These are phyloP conservation scores for Siniperca obscura DNA, from an alignment of 2,797 vertebrate species.

Conservation along the genomic window DNA sequence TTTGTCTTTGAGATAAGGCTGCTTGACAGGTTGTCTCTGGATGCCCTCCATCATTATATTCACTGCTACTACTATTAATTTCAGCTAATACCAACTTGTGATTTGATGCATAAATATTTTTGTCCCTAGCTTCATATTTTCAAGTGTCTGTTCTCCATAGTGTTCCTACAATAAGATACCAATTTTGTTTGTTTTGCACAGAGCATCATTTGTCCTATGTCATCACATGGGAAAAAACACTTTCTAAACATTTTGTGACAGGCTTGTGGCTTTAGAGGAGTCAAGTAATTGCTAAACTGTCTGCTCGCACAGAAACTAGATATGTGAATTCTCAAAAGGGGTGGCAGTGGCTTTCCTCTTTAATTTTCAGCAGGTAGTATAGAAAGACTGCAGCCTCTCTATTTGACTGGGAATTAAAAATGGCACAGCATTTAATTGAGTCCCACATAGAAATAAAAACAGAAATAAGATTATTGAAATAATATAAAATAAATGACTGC, in stretches of 20 bases:
- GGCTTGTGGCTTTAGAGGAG: background rate
- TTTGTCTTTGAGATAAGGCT: background rate
- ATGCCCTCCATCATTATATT: background rate
- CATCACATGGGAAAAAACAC: background rate
- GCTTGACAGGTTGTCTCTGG: background rate
- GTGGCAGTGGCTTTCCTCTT: background rate
- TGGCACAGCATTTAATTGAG: conserved; percentile 26
- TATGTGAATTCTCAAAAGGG: background rate
- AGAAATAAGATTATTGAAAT: conserved; percentile 35
- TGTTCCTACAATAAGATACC: background rate
- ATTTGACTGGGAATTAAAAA: conserved; percentile 16
- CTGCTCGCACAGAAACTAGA: background rate
- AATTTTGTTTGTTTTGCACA: background rate
- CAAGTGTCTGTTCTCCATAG: background rate
- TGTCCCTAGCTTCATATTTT: background rate
- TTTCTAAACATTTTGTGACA: background rate
- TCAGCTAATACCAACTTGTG: background rate
- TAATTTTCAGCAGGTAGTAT: background rate
- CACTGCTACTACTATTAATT: background rate
- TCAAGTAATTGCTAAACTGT: background rate
- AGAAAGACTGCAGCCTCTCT: background rate
- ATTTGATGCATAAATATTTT: background rate
- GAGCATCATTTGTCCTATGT: background rate
- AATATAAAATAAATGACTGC: conserved; percentile 52
- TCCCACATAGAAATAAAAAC: conserved; percentile 20